These are phyloP conservation scores for Taenioides sp. DNA, from an alignment of 2,797 vertebrate species.

Conservation along the genomic window DNA sequence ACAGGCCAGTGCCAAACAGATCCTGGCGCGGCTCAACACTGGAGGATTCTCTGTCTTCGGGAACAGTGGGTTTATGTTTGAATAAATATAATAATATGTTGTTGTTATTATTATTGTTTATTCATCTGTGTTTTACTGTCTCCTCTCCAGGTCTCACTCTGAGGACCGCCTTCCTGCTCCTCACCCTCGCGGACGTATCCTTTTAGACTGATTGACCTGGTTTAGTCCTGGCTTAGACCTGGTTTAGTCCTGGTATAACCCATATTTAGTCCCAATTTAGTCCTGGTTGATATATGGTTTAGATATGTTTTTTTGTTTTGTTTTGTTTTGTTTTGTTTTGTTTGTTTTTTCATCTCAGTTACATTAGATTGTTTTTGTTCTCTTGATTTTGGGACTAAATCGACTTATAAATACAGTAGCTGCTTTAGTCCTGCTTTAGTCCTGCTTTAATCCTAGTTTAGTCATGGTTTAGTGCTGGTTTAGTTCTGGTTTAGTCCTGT, in stretches of 20 bases:
- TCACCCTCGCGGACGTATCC: conserved; percentile 65
- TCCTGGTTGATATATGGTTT: too few species aligned
- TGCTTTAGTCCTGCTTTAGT: background rate
- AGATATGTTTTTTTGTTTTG: too few species aligned
- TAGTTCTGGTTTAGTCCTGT: too few species aligned
- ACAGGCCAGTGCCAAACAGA: conserved; percentile 43
- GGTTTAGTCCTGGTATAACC: background rate
- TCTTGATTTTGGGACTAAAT: background rate
- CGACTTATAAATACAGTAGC: too few species aligned
- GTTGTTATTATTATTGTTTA: background rate
- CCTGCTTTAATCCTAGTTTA: background rate
- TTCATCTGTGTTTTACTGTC: background rate
- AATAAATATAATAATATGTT: background rate
- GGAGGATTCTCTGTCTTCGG: conserved; percentile 58
- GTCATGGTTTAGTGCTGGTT: too few species aligned
- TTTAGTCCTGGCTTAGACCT: background rate
- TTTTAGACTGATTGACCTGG: conserved; percentile 5
- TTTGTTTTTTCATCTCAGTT: too few species aligned
- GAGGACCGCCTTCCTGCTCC: conserved; percentile 50
- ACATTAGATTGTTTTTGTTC: too few species aligned
- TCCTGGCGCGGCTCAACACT: conserved; percentile 50
- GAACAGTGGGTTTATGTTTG: conserved; percentile 45
- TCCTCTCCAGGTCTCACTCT: conserved; percentile 50
- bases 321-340: too few species aligned
- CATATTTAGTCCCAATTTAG: background rate